Base-by-base conservation (phyloP, 2,797 vertebrate species). In the Pangasius mekongensis region DNA sequence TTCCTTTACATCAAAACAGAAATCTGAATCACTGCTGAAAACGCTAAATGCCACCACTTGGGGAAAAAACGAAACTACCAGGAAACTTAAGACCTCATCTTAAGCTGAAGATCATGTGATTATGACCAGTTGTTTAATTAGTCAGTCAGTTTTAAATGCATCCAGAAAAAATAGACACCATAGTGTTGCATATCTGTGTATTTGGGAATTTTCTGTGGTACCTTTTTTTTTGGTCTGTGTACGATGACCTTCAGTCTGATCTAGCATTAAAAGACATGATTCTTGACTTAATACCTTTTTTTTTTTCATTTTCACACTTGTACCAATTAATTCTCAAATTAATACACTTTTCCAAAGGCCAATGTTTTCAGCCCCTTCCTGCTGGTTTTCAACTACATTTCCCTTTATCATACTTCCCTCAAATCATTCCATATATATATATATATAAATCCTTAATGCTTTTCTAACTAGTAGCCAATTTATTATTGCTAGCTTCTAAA, bases 391-490 rank as follows among this genome's bases (percentile, higher is more conserved):
- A 7, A 0, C 49, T 47, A 74, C 39, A 74, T 33, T 18, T 69
- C 5, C 24, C 30, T 52, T 84, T 67, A 80, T 77, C 47, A 58
- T 54, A 7, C 52, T 30, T 67, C n/a, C 56, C 84, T 71, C 33
- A 82, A 87, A 78, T 30, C 43, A n/a, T 60, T 62, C 64, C 82
- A 77, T 64, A 84, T 47, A 81, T 18, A 78, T 52, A 52, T 52
- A 52, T 43, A 43, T 43, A 43, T 7, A 87, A 86, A 52, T 10
- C 49, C 52, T 87, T 67, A 73, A 80, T 86, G 85, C 64, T 82
- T 89, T 86, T 88, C 84, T 88, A 91, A 89, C 84, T 87, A 90
- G 88, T 47, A 39, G 30, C 18, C 76, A 10, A 85, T 87, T 84
- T 64, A 36, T 89, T 74, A 52, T 22, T 84, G 71, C 58, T 62